Evolutionary conservation across 2,797 vertebrate genomes (phyloP).

Genomic region (Saguinus oedipus): DNA sequence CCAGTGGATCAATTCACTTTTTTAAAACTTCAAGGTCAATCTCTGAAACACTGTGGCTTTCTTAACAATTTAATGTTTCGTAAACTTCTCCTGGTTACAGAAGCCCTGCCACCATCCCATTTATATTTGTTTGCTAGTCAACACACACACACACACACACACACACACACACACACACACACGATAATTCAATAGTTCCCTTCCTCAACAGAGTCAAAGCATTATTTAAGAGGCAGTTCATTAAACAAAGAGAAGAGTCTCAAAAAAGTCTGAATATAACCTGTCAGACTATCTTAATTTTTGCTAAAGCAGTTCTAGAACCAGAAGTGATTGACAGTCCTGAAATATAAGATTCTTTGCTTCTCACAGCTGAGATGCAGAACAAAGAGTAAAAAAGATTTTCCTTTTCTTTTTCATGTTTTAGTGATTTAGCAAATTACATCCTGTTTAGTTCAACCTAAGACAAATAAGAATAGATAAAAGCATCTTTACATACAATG

Average conservation of each 20-base stretch:
- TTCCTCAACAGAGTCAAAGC: constrained; percentile 47
- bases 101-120: not conserved
- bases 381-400: constrained; percentile 67
- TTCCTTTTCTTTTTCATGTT: constrained; percentile 62
- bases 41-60: constrained; percentile 74
- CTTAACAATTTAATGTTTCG: constrained; percentile 80
- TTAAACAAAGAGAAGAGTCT: constrained; percentile 50
- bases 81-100: constrained; percentile 77
- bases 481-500: constrained; percentile 51
- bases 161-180: not conserved
- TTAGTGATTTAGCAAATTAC: constrained; percentile 79
- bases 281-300: constrained; percentile 67
- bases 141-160: constrained; percentile 15
- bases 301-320: constrained; percentile 69
- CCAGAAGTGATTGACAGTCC: constrained; percentile 64
- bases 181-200: constrained; percentile 58
- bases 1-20: constrained; percentile 84
- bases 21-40: constrained; percentile 86
- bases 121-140: not conserved
- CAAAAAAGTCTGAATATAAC: constrained; percentile 29
- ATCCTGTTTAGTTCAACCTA: constrained; percentile 63
- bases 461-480: constrained; percentile 69
- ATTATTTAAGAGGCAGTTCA: constrained; percentile 59
- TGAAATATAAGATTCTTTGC: not conserved
- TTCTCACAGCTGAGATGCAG: constrained; percentile 59